A percentile compares a stretch with the other conserved stretches of the same genome.
These are phyloP conservation scores for Dicentrarchus labrax DNA, from an alignment of 2,113 vertebrate genomes.

Conservation along the genomic window DNA sequence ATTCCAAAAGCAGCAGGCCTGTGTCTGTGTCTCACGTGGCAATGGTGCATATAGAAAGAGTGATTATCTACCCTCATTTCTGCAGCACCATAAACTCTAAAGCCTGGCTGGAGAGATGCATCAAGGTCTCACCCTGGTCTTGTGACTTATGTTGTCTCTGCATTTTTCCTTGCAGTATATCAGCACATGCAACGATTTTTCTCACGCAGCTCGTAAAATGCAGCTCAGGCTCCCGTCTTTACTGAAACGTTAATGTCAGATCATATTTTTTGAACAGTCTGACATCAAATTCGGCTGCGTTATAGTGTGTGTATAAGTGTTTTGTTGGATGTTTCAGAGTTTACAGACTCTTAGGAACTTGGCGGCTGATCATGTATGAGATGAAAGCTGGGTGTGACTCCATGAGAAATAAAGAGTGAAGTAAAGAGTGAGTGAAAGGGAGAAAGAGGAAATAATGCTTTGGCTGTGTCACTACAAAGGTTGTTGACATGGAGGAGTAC, in stretches of 20 bases:
- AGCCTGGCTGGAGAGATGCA: conserved; percentile 13
- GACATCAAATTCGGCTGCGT: conserved; percentile 16
- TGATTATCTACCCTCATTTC: conserved; percentile 25
- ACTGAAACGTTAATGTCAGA: neutral
- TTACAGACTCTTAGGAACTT: conserved; percentile 13
- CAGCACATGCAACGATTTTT: conserved; percentile 3
- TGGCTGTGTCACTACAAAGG: conserved; percentile 60
- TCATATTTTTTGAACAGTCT: conserved; percentile 30
- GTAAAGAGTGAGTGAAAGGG: conserved; percentile 3
- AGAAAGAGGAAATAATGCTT: conserved; percentile 54
- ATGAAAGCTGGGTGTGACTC: conserved; percentile 19
- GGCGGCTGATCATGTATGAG: conserved; percentile 14
- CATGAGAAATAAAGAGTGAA: neutral
- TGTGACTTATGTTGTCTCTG: conserved; percentile 21
- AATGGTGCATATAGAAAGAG: conserved; percentile 33
- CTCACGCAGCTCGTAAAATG: conserved; percentile 19
- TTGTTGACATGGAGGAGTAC: conserved; percentile 65
- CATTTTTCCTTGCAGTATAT: neutral
- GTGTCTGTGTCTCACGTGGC: neutral
- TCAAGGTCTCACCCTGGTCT: conserved; percentile 4
- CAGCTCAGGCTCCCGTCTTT: neutral
- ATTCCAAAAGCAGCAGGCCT: conserved; percentile 18
- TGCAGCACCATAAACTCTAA: conserved; percentile 16
- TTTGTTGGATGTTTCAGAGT: conserved; percentile 9
- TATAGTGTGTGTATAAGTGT: neutral